Conservation (phyloP, 1,140 invertebrate species). For the Streblospio benedicti region DNA sequence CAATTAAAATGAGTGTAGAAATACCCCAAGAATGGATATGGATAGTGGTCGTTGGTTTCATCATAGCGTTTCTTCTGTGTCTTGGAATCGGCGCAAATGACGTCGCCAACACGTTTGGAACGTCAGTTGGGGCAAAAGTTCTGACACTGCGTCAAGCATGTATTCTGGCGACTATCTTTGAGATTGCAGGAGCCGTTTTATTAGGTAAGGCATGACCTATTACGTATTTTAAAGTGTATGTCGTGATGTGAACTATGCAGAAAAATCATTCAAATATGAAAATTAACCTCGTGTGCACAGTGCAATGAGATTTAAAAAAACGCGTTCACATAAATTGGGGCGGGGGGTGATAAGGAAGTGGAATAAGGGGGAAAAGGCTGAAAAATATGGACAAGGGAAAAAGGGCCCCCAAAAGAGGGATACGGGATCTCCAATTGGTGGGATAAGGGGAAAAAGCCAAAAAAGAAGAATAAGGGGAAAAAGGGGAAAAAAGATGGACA, state of each 20-base stretch:
- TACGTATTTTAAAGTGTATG: neutral
- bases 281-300: no score
- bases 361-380: no score
- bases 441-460: no score
- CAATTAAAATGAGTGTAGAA: slow-evolving; percentile 1
- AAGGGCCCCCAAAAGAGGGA: no score
- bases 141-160: slow-evolving; percentile 87
- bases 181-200: slow-evolving; percentile 58
- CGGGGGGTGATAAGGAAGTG: no score
- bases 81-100: slow-evolving; percentile 98
- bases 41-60: slow-evolving; percentile 15
- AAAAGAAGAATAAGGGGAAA: no score
- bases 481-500: no score
- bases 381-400: no score
- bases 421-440: no score
- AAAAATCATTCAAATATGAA: no score
- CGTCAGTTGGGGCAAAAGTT: slow-evolving; percentile 93
- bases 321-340: slow-evolving; percentile 52
- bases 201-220: slow-evolving; percentile 41
- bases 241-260: no score
- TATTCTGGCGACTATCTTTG: slow-evolving; percentile 87
- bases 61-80: slow-evolving; percentile 79
- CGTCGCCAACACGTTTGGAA: slow-evolving; percentile 97
- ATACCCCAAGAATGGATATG: slow-evolving; percentile 3
- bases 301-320: neutral